A percentile compares a stretch with the other conserved stretches of the same genome.
Evolutionary conservation across 2,888 invertebrate genomes (phyloP).

Genomic region (Parochlus steinenii): DNA sequence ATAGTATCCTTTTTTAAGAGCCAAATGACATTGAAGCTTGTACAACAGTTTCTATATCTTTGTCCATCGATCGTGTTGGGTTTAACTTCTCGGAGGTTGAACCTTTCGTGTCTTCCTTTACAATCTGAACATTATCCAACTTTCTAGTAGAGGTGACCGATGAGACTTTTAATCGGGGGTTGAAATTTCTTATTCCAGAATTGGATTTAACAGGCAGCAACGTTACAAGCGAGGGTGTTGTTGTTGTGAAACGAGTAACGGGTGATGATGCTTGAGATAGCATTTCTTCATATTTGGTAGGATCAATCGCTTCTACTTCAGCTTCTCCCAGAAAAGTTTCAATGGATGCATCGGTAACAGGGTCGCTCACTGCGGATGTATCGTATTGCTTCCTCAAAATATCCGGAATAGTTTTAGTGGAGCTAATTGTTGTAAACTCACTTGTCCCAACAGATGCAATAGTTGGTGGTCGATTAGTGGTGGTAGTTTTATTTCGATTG

Average conservation of each 20-base stretch:
- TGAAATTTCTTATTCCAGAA: constrained; percentile 53
- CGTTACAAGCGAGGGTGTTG: constrained; percentile 37
- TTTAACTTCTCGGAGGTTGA: too few relatives aligned
- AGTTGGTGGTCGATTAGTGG: constrained; percentile 4
- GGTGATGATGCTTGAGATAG: constrained; percentile 18
- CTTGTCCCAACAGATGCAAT: constrained; percentile 4
- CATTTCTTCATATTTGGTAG: constrained; percentile 29
- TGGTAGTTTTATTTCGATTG: constrained; percentile 15
- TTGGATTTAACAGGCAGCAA: constrained; percentile 65
- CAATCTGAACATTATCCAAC: too few relatives aligned
- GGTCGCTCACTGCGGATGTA: constrained; percentile 11
- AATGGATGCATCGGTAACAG: constrained; percentile 14
- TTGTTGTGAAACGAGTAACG: constrained; percentile 7
- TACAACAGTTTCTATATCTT: constrained; percentile 9
- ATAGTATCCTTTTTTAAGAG: not conserved
- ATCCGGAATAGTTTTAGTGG: too few relatives aligned
- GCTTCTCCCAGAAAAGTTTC: constrained; percentile 28
- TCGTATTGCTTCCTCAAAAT: constrained; percentile 1
- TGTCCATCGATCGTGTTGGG: too few relatives aligned
- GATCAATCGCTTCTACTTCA: constrained; percentile 30
- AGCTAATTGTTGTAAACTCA: constrained; percentile 2
- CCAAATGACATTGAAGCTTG: constrained; percentile 10
- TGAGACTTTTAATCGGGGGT: constrained; percentile 37
- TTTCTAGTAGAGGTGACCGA: too few relatives aligned
- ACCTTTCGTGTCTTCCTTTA: too few relatives aligned